Evolutionary conservation across 2,888 invertebrate species (phyloP), one percentile per base, ranked within the genome.

Genomic region (Amphipoea oculea): DNA sequence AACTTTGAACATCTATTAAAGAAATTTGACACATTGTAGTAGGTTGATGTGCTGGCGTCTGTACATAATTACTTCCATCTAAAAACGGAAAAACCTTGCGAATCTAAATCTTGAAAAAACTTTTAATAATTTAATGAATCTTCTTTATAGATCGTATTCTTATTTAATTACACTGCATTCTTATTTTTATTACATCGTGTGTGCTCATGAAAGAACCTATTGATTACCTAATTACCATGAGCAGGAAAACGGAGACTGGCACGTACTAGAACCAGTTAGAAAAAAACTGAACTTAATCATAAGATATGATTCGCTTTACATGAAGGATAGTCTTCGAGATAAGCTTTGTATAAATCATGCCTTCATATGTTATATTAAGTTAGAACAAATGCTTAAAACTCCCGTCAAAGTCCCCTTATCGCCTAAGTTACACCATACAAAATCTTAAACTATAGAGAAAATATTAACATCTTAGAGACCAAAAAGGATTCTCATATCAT

Each of bases 191-290:
- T n/a, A n/a, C n/a, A 42, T 66, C 60, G 60, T 73, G 60, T 20
- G 48, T 73, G 23, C 6, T 86, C 48, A 57, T 81, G 48, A 29
- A 63, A 80, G 29, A n/a, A 48, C 0, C 57, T 17, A 60, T 67
- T 73, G 67, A 63, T 83, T 68, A n/a, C n/a, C n/a, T n/a, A 70
- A 70, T 60, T n/a, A 60, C 11, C 12, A 74, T 51, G 29, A 65
- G 14, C 69, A 75, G 79, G 79, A 78, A 78, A 87, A 73, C 63
- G 60, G 84, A 66, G 62, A 66, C 87, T 83, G 69, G 85, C 36
- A 75, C 84, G 45, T 20, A 51, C 60, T 45, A 72, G 73, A 72
- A 84, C 86, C 40, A 23, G 20, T 40, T 62, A 14, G 14, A 42
- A 51, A 83, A 76, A 67, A 73, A 48, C 1, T 51, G 7, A n/a